Evolutionary conservation across 2,888 invertebrate genomes (phyloP), one percentile per base, ranked within the genome.

Genomic region (Synanthedon myopaeformis): DNA sequence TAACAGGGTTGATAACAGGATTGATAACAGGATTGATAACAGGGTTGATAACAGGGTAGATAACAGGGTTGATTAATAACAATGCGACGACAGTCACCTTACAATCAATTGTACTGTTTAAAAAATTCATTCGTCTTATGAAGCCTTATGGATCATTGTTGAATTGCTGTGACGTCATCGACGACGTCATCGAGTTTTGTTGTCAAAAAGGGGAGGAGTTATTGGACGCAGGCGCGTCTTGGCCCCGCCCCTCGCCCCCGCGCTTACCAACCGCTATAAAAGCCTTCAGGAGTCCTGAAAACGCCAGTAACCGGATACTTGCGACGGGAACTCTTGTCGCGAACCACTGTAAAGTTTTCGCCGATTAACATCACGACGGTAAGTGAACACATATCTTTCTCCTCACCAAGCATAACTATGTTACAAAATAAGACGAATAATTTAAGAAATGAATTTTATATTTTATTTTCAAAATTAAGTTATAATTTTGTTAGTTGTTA

Each of bases 161-260:
- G 52, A 55, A 54, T 52, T 41, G 41, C 23, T n/a, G 55, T 72
- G 73, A 79, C 74, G 77, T 80, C 76, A 73, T 54, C 14, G 41
- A 42, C 68, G 67, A 67, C 69, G 69, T 70, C 67, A 64, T 52
- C 12, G 52, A 51, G 58, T 56, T 59, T 67, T 67, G 66, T 65
- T 74, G 66, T 71, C 72, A 72, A 81, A 80, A 79, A 69, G 63
- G 69, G 85, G 86, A 63, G 85, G 83, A 58, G 76, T 56, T 59
- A 61, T 49, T 51, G n/a, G 54, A 53, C 63, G 57, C 72, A 63
- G 72, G 76, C 75, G 72, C 72, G 63, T 42, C 42, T 12, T 61
- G 54, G 72, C 78, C 61, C 84, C 85, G 72, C 84, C 86, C 65
- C 56, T 59, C 62, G 60, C 68, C 69, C 74, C 72, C 68, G 66